Conservation (phyloP, 2,797 vertebrate genomes). For the Tenualosa ilisha region DNA sequence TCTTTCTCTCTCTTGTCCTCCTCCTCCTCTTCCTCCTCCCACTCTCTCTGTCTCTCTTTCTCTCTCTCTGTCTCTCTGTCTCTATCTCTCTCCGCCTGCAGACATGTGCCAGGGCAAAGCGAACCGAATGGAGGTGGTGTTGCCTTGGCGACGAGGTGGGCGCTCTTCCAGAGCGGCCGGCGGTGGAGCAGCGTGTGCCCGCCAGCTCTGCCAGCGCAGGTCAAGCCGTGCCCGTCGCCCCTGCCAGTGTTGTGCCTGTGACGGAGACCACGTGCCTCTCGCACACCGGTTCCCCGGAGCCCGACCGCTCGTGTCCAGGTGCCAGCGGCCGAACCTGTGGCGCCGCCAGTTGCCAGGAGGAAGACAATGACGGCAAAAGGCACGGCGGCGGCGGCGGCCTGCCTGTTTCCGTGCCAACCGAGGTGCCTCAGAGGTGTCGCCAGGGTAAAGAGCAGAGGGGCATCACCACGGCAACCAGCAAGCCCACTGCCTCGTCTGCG, state of each 20-base stretch:
- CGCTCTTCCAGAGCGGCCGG: slow-evolving; percentile 52
- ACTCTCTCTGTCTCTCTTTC: neutral
- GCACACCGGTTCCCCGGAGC: neutral
- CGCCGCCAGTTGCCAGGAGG: neutral
- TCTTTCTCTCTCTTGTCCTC: neutral
- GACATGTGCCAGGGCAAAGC: slow-evolving; percentile 32
- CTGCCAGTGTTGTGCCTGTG: neutral
- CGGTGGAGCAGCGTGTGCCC: neutral
- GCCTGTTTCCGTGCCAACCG: neutral
- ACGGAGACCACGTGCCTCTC: neutral
- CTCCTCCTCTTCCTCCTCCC: neutral
- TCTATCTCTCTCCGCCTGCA: slow-evolving; percentile 33
- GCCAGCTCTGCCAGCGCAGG: neutral
- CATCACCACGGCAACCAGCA: neutral
- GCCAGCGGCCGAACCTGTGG: neutral
- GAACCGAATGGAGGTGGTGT: slow-evolving; percentile 47
- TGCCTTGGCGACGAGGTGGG: slow-evolving; percentile 53
- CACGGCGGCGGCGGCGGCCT: too few relatives aligned
- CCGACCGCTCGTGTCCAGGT: neutral
- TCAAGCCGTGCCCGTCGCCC: neutral
- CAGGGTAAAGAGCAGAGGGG: neutral
- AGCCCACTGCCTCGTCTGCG: neutral
- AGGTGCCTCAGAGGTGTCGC: neutral
- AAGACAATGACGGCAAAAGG: neutral
- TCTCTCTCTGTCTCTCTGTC: neutral